Base-by-base conservation (phyloP, 2,113 vertebrate genomes). In the Zosterops japonicus region DNA sequence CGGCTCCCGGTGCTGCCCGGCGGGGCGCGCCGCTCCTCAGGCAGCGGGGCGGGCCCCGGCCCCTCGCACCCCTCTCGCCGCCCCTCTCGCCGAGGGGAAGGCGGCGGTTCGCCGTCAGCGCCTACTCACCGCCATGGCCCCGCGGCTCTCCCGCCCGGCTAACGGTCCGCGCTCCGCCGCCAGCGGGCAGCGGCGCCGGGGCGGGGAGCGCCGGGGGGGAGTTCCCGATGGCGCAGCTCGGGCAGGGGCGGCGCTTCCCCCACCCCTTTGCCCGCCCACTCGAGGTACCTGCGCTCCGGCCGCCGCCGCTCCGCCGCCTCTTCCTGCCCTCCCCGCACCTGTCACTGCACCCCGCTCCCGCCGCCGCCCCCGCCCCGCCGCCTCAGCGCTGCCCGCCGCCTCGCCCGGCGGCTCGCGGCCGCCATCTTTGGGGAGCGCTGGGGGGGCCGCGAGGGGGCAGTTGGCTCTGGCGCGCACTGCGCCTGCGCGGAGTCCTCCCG, bases 61-160 rank as follows among this genome's bases (percentile, higher is more conserved):
- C 60, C 87, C 55, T 82, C 90, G 33, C 69, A 21, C 33, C 92
- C 53, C 64, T 55, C 50, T 28, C 12, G 35, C 80, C 50, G 27
- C 68, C 52, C 63, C 12, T 36, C 36, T 36, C 36, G 63, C 63
- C 7, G 41, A 82, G 60, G 65, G 35, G 46, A 71, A 79, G 14
- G 33, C 35, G 33, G 29, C 18, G n/a, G 61, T 8, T 36, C 67
- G 35, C 56, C 65, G n/a, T 35, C 76, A 80, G 60, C 31, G 24
- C 75, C 80, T 68, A 95, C 96, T 96, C 91, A 96, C 96, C 94
- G 93, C 96, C 94, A 94, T 95, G 76, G 76, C 87, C 83, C 94
- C 87, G 68, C 87, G 65, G 76, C 88, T 88, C 87, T 85, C 83
- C 83, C 65, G 65, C 36, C 36, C 36, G 36, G 85, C 70, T 95